A percentile compares a stretch with the other conserved stretches of the same genome.
Evolutionary conservation across 2,888 invertebrate species (phyloP).

Genomic region (Cartodere bifasciata): DNA sequence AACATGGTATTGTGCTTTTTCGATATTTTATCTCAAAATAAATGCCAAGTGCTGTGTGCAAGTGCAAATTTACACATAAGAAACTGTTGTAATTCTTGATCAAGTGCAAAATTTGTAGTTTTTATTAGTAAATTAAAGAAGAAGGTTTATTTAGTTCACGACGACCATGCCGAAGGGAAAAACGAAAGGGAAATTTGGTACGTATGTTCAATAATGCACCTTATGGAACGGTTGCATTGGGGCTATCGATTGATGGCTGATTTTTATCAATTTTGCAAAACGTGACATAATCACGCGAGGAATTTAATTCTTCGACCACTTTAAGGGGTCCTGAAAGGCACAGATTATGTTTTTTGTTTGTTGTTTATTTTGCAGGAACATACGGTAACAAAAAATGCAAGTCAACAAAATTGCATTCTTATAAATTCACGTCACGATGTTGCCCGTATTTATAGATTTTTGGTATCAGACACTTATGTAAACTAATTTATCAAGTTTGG

Average conservation of each 20-base stretch:
- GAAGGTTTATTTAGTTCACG: conserved; percentile 22
- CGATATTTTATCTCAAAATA: conserved; percentile 56
- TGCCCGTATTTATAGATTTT: no score
- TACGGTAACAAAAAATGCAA: no score
- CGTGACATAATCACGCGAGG: not conserved
- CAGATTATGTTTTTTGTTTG: conserved; percentile 1
- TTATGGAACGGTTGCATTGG: no score
- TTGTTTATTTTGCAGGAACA: no score
- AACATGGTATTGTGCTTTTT: conserved; percentile 68
- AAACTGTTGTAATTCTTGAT: conserved; percentile 73
- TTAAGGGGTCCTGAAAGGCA: no score
- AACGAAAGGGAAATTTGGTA: conserved; percentile 62
- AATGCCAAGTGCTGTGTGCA: conserved; percentile 57
- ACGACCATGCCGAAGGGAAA: conserved; percentile 64
- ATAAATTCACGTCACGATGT: no score
- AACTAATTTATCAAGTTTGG: no score
- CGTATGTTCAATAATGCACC: conserved; percentile 26
- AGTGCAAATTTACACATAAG: conserved; percentile 57
- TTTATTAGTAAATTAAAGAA: conserved; percentile 41
- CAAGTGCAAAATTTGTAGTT: conserved; percentile 47
- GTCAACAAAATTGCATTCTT: no score
- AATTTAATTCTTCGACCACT: not conserved
- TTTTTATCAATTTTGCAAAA: not conserved
- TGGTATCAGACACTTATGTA: no score
- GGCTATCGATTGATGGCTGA: not conserved